Percentiles rank a stretch among this genome's conserved stretches.
Conservation (phyloP, 2,888 invertebrate species). For the Catotricha subobsoleta region DNA sequence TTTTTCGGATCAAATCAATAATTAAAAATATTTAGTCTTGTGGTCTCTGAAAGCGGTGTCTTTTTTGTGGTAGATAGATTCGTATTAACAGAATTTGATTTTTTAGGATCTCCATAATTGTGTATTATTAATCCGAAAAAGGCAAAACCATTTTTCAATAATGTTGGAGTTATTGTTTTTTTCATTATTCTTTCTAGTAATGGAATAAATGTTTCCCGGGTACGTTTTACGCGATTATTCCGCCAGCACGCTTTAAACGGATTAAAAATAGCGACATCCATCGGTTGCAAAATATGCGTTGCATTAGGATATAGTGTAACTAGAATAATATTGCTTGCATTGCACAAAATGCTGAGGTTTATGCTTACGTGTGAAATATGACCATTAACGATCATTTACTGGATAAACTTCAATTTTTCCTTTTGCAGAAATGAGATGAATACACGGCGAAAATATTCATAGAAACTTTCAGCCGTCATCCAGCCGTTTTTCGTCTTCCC, state of each 20-base stretch:
- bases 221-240: background rate
- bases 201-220: constrained; percentile 1
- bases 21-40: too few relatives aligned
- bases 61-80: too few relatives aligned
- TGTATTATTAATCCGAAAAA: too few relatives aligned
- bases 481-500: constrained; percentile 22
- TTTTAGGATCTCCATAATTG: too few relatives aligned
- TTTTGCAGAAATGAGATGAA: constrained; percentile 20
- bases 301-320: constrained; percentile 22
- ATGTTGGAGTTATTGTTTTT: too few relatives aligned
- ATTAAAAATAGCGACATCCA: constrained; percentile 23
- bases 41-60: too few relatives aligned
- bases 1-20: too few relatives aligned
- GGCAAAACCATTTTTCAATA: too few relatives aligned
- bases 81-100: too few relatives aligned
- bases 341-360: constrained; percentile 21
- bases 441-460: constrained; percentile 21
- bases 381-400: constrained; percentile 23
- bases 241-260: constrained; percentile 20
- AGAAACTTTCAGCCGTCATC: constrained; percentile 24
- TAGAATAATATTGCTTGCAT: constrained; percentile 20
- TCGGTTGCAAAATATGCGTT: constrained; percentile 23
- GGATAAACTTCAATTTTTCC: constrained; percentile 18
- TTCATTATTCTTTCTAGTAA: too few relatives aligned
- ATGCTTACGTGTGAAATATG: constrained; percentile 22